Base-by-base conservation (phyloP, 2,888 invertebrate genomes). In the Gymnocheta viridis region DNA sequence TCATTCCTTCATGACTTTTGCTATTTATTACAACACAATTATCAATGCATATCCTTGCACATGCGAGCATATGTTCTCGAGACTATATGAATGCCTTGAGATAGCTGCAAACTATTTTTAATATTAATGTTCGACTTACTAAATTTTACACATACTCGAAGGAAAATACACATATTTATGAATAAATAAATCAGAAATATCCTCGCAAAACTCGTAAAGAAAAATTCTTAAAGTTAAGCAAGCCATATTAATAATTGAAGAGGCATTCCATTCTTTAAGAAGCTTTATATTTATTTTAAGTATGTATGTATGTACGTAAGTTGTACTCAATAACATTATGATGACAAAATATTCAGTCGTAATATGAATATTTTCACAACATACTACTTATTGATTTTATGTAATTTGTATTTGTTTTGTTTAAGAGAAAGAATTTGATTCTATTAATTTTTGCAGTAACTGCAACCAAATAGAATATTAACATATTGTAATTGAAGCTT, bases 61-160 rank as follows among this genome's bases (percentile, higher is more conserved):
- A 22, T 49, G 27, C 9, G 14, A n/a, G 49, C 24, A 38, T 24
- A 69, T 27, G 51, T n/a, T 22, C 38, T 19, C 2, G 24, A 54
- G 14, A 14, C 32, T 32, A n/a, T 32, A 29, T 24, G 58, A 38
- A 27, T 66, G 35, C 29, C 67, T 49, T 24, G 12, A 58, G 56
- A 58, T 77, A 47, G 35, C 24, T 58, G 17, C 29, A 24, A 67
- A 67, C 44, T 67, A 24, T 67, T 38, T 67, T 67, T 67, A 49
- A 56, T 60, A 62, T 73, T 66, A 49, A 62, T 49, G 32, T 35
- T 32, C 5, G 17, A 27, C 5, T 6, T 49, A 47, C 44, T 58
- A 32, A 32, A 29, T 44, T 47, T 22, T 58, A 17, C 5, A 49
- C 35, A 24, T 60, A 38, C 12, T 24, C 27, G 17, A 10, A 47